These are phyloP conservation scores for Agrochola circellaris DNA, from an alignment of 2,888 invertebrate species.

Conservation along the genomic window DNA sequence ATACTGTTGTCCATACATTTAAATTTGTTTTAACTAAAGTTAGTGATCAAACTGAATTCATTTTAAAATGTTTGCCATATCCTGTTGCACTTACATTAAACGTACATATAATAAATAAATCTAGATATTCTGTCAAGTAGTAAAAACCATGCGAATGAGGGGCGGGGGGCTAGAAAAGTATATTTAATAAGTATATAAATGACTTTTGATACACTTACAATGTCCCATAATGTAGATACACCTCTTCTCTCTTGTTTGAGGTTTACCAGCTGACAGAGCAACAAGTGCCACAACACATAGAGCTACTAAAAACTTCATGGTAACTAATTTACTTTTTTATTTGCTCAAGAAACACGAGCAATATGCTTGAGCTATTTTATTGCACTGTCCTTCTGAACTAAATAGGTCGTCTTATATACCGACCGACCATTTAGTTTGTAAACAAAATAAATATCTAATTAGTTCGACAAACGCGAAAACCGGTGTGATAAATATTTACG, in stretches of 20 bases:
- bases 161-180: too few species aligned
- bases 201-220: constrained; percentile 1
- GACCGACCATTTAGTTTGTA: neutral
- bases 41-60: constrained; percentile 38
- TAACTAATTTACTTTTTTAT: neutral
- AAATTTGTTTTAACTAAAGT: constrained; percentile 49
- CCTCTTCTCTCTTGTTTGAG: neutral
- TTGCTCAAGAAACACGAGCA: neutral
- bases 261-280: constrained; percentile 4
- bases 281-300: constrained; percentile 4
- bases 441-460: neutral
- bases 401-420: constrained; percentile 4
- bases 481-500: neutral
- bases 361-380: neutral
- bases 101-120: too few species aligned
- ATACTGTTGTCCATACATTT: constrained; percentile 32
- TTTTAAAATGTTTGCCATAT: constrained; percentile 36
- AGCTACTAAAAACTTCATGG: constrained; percentile 11
- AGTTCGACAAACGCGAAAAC: neutral
- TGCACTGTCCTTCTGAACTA: neutral
- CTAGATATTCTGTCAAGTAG: too few species aligned
- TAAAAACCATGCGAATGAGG: too few species aligned
- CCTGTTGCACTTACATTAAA: neutral
- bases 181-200: too few species aligned
- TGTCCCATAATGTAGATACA: neutral